These are phyloP conservation scores for Oxygymnocypris stewartii DNA, from an alignment of 2,113 vertebrate species.

Conservation along the genomic window DNA sequence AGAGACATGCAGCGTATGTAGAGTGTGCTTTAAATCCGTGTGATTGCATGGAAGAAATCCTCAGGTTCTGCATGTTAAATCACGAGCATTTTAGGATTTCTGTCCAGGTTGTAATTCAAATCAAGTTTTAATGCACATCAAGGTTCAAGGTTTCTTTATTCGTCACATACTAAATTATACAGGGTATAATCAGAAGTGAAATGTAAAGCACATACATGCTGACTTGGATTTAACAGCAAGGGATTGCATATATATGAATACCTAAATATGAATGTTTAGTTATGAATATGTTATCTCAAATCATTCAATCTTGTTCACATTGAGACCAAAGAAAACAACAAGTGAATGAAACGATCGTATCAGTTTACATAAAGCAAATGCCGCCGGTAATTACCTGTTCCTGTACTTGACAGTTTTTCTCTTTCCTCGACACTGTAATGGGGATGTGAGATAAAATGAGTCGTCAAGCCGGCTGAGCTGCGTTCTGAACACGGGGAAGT, in stretches of 20 bases:
- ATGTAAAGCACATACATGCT: no score
- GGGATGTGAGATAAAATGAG: conserved; percentile 65
- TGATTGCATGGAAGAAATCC: neutral
- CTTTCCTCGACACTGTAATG: conserved; percentile 63
- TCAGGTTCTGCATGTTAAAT: neutral
- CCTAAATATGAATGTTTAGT: no score
- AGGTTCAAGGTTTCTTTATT: no score
- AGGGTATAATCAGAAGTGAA: no score
- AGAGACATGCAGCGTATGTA: neutral
- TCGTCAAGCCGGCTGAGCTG: conserved; percentile 68
- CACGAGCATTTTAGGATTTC: neutral
- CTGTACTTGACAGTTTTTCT: conserved; percentile 40
- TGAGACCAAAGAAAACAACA: neutral
- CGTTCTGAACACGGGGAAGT: conserved; percentile 69
- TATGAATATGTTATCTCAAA: neutral
- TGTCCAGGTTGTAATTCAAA: neutral
- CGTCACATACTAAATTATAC: no score
- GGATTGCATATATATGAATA: no score
- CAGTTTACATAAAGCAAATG: conserved; percentile 44
- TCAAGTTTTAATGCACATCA: no score
- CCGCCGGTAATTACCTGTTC: neutral
- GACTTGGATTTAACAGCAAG: no score
- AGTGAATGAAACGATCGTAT: conserved; percentile 33
- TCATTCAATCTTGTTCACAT: neutral
- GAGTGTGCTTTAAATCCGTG: neutral